phyloP scores from a whole-genome alignment of 2,113 vertebrate species.

The Rafetus swinhoei region DNA sequence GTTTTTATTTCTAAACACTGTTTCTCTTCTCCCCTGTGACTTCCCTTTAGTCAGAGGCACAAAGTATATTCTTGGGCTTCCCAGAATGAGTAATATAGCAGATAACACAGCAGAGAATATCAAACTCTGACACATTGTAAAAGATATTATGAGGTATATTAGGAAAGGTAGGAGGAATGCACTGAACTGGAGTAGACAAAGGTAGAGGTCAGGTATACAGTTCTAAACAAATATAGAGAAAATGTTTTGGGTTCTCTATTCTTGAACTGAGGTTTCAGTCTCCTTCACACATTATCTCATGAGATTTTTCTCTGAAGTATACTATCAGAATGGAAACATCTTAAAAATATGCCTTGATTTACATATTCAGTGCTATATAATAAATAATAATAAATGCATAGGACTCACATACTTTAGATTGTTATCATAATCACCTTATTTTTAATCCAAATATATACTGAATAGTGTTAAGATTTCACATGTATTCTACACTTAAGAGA shows the following conservation, averaged over 20 bases:
- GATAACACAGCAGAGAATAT: not conserved
- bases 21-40: not conserved
- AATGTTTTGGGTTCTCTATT: not conserved
- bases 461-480: not conserved
- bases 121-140: not conserved
- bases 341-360: not conserved
- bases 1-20: not conserved
- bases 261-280: not conserved
- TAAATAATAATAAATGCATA: not conserved
- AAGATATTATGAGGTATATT: not conserved
- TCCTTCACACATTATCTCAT: not conserved
- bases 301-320: not conserved
- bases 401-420: not conserved
- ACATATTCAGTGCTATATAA: not conserved
- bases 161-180: not conserved
- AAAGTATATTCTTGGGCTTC: not conserved
- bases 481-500: not conserved
- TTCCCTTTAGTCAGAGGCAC: not conserved
- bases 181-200: not conserved
- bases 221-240: not conserved
- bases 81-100: not conserved
- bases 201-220: not conserved
- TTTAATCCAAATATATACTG: not conserved
- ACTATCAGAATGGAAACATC: not conserved
- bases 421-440: not conserved